Evolutionary conservation across 2,888 invertebrate genomes (phyloP).

Genomic region (Pycnomerus fuliginosus): DNA sequence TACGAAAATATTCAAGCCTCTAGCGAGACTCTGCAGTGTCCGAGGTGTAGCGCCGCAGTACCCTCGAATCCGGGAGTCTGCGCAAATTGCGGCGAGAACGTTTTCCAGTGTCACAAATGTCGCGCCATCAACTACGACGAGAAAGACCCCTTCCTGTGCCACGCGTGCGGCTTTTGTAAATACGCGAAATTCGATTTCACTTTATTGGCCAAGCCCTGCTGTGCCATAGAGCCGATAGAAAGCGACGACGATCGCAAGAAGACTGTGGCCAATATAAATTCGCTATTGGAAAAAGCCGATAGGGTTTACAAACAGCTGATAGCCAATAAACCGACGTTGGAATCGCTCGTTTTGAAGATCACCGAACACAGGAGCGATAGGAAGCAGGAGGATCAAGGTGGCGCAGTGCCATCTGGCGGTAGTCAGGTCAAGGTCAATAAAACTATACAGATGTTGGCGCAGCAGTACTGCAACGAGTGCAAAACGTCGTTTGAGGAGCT

Average conservation of each 20-base stretch:
- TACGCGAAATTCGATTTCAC: slow-evolving; percentile 99
- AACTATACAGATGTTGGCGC: slow-evolving; percentile 90
- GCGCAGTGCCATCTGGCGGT: slow-evolving; percentile 31
- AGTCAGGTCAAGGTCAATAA: slow-evolving; percentile 73
- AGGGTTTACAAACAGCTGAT: slow-evolving; percentile 88
- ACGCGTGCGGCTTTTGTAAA: slow-evolving; percentile 98
- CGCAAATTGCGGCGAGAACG: slow-evolving; percentile 96
- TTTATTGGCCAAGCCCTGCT: slow-evolving; percentile 85
- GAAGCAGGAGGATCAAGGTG: slow-evolving; percentile 54
- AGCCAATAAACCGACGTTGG: slow-evolving; percentile 85
- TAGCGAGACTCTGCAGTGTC: slow-evolving; percentile 92
- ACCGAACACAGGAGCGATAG: slow-evolving; percentile 82
- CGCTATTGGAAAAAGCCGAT: slow-evolving; percentile 91
- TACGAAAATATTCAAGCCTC: slow-evolving; percentile 94
- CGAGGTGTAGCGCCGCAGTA: slow-evolving; percentile 94
- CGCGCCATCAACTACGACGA: slow-evolving; percentile 98
- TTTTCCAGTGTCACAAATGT: slow-evolving; percentile 99
- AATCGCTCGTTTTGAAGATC: slow-evolving; percentile 81
- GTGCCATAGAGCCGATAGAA: slow-evolving; percentile 96
- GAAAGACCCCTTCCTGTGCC: slow-evolving; percentile 97
- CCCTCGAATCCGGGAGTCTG: slow-evolving; percentile 98
- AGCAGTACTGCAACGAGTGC: slow-evolving; percentile 94
- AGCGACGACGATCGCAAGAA: slow-evolving; percentile 96
- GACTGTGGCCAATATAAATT: slow-evolving; percentile 88
- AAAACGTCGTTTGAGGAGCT: slow-evolving; percentile 94